Conservation (phyloP, 2,888 invertebrate genomes). For the Lepidocyrtinus sp. region DNA sequence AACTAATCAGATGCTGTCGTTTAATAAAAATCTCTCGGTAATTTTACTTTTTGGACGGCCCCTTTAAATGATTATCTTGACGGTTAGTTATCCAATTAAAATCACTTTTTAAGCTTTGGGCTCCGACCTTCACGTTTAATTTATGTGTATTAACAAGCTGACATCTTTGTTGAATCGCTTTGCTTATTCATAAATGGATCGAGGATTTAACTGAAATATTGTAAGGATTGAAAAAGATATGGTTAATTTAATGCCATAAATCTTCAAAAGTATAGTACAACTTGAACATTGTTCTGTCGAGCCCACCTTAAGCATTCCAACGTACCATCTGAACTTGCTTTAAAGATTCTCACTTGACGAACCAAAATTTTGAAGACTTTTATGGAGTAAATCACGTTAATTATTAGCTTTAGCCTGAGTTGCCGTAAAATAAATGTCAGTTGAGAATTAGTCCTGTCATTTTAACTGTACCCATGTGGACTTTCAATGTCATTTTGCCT, state of each 20-base stretch:
- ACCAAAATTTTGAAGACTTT: too few relatives aligned
- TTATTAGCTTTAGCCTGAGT: conserved; percentile 51
- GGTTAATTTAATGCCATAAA: conserved; percentile 12
- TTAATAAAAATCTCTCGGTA: too few relatives aligned
- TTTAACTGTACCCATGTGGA: conserved; percentile 25
- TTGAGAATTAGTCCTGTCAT: conserved; percentile 29
- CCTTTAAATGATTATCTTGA: too few relatives aligned
- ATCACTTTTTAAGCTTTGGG: conserved; percentile 13
- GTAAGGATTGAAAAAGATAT: background rate
- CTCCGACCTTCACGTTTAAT: background rate
- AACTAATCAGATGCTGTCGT: too few relatives aligned
- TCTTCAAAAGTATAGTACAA: background rate
- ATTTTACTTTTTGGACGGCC: too few relatives aligned
- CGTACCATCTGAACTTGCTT: background rate
- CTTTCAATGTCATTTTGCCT: conserved; percentile 54
- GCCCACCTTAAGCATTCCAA: background rate
- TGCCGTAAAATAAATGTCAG: conserved; percentile 45
- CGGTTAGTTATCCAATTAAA: conserved; percentile 21
- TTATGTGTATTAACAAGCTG: conserved; percentile 8
- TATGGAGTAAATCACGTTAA: conserved; percentile 49
- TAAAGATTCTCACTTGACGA: too few relatives aligned
- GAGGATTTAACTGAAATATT: background rate
- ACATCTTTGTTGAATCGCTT: background rate
- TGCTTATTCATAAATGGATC: background rate
- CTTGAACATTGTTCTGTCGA: background rate